Conservation (phyloP, 2,113 vertebrate species). For the Pimephales promelas region DNA sequence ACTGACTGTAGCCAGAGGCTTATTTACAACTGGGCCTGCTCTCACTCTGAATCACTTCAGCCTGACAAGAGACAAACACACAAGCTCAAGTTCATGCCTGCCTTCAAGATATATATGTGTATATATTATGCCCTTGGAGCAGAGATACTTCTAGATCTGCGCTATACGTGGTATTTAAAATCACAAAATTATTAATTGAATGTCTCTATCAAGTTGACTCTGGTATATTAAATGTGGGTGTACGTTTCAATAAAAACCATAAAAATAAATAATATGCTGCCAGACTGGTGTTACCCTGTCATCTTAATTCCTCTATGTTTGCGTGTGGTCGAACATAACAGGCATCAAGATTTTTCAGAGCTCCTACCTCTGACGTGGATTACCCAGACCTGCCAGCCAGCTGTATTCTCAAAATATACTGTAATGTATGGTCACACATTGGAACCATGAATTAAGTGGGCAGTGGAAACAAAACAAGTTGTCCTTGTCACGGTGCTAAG, state of each 20-base stretch:
- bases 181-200: constrained; percentile 59
- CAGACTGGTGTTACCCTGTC: constrained; percentile 48
- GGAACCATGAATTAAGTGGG: constrained; percentile 55
- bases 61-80: constrained; percentile 59
- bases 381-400: constrained; percentile 19
- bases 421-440: constrained; percentile 34
- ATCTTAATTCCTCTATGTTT: constrained; percentile 39
- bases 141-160: constrained; percentile 51
- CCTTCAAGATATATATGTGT: constrained; percentile 51
- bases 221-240: constrained; percentile 43
- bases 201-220: constrained; percentile 7
- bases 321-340: constrained; percentile 61
- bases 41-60: constrained; percentile 57
- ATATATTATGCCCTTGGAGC: constrained; percentile 27
- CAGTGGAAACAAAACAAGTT: constrained; percentile 49
- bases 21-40: constrained; percentile 55
- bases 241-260: constrained; percentile 50
- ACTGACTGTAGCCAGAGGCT: constrained; percentile 57
- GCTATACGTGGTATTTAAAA: constrained; percentile 61
- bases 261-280: constrained; percentile 2
- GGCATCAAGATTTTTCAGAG: constrained; percentile 45
- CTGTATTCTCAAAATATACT: constrained; percentile 45
- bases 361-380: constrained; percentile 36
- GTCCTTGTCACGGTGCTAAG: constrained; percentile 15
- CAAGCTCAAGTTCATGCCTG: constrained; percentile 64